Evolutionary conservation across 2,113 vertebrate species (phyloP), one percentile per base, ranked within the genome.

Genomic region (Lepus americanus): DNA sequence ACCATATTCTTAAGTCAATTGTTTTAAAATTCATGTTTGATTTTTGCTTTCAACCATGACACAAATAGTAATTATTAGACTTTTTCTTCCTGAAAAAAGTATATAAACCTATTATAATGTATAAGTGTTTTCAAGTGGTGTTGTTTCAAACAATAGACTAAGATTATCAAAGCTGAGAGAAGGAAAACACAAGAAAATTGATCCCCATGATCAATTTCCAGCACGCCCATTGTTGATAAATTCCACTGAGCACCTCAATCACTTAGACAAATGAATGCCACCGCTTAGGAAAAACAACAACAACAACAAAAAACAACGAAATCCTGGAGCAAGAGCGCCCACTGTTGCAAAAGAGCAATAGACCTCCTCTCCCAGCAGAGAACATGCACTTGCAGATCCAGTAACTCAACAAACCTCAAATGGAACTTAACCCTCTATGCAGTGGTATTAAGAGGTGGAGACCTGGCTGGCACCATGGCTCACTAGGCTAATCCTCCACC

Each of bases 1-100:
- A 78, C 4, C 74, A 33, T 0, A 61, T 27, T 67, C 29, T 63
- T 91, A 79, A 95, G 36, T 36, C 25, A 73, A 88, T 53, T 91
- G 1, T 61, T 79, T 74, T 63, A 95, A 79, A 69, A 7, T 49
- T 90, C 27, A 61, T 83, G 69, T 53, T 69, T 94, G 83, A 53
- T 0, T 64, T 78, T 92, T 51, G 2, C 44, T 73, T 51, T 77
- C 67, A 91, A 73, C 19, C 25, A 61, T 44, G 2, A 90, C n/a
- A 78, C 44, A 36, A 63, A 22, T 53, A 74, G n/a, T 78, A 82
- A 83, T 59, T 33, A 36, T 5, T 74, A 1, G 12, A 39, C 9
- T 81, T 44, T 73, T 20, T 93, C 8, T 72, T 6, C 33, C 22
- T 39, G 55, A 31, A 78, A 49, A 88, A 84, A 44, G 27, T 22